These are phyloP conservation scores for Pseudomyrmex dendroicus DNA, from an alignment of 1,140 invertebrate genomes.

Conservation along the genomic window DNA sequence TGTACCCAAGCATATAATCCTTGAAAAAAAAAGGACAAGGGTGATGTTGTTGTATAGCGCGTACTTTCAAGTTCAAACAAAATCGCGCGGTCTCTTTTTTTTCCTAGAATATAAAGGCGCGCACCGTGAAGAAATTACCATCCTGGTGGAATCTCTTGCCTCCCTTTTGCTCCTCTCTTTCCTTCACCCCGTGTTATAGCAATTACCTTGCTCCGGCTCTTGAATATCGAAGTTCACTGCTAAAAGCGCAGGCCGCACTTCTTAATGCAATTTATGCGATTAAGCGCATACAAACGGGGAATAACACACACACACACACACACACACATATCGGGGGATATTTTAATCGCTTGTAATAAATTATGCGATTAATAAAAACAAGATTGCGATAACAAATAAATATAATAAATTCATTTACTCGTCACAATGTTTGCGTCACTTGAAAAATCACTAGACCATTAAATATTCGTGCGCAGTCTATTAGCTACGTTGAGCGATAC, in stretches of 20 bases:
- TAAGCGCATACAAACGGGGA: slow-evolving; percentile 20
- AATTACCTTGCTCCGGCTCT: slow-evolving; percentile 7
- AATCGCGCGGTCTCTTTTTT: slow-evolving; percentile 30
- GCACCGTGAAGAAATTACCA: slow-evolving; percentile 48
- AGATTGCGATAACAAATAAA: slow-evolving; percentile 35
- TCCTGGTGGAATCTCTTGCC: slow-evolving; percentile 34
- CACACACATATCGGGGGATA: not conserved
- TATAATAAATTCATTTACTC: slow-evolving; percentile 15
- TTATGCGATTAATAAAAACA: slow-evolving; percentile 30
- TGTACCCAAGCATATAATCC: slow-evolving; percentile 50
- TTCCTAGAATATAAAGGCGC: slow-evolving; percentile 33
- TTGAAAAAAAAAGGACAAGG: slow-evolving; percentile 43
- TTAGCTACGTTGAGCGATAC: not conserved
- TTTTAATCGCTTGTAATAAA: not conserved
- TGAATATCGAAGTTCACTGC: slow-evolving; percentile 57
- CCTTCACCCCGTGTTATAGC: too few relatives aligned
- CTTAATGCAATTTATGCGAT: slow-evolving; percentile 46
- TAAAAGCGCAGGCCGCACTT: slow-evolving; percentile 41
- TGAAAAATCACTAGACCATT: slow-evolving; percentile 20
- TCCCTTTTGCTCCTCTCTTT: slow-evolving; percentile 6
- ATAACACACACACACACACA: not conserved
- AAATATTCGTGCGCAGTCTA: slow-evolving; percentile 25
- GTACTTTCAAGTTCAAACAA: slow-evolving; percentile 53
- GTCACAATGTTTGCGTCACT: not conserved
- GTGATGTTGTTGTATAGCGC: not conserved